Base-by-base conservation (phyloP, 2,888 invertebrate genomes). In the Perdita meconis region DNA sequence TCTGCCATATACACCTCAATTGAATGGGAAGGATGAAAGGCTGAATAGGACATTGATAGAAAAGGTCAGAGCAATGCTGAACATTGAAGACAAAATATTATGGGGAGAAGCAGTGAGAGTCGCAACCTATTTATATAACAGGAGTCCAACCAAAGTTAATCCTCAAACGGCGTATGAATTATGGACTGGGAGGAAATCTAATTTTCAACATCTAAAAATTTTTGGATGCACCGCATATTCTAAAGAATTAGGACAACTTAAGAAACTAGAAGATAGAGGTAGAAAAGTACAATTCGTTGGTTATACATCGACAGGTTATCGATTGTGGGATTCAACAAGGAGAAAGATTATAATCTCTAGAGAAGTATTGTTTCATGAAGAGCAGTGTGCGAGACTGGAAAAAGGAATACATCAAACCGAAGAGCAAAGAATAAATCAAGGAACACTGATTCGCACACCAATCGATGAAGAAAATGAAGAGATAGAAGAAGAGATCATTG, bases 241-340 rank as follows among this genome's bases (percentile, higher is more conserved):
- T 8, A 72, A 59, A 13, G 16, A 16, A 47, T 13, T 30, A 8
- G 57, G 40, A 65, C 83, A 42, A 0, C 26, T 82, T 26, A 82
- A 77, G 63, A 89, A 89, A 80, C 68, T 89, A 24, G 85, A 90
- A 26, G 34, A 60, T 22, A 80, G 87, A 75, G 83, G 76, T 67
- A 82, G 81, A 67, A 82, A 85, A 63, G 74, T 66, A 19, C 81
- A 69, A 22, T 83, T 89, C 40, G 76, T 64, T 0, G 40, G 34
- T 1, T 38, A 64, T 16, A 19, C 40, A 1, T 24, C 16, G 85
- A 82, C 85, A 70, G 81, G 69, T 12, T 87, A 86, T 66, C 78
- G 82, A 30, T 75, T 83, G 38, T 85, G 81, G 80, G 82, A 84
- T 63, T 81, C 84, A 30, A 79, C 67, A 44, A 42, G 67, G 38